A percentile compares a stretch with the other conserved stretches of the same genome.
These are phyloP conservation scores for Elephas maximus DNA, from an alignment of 2,113 vertebrate genomes.

Conservation along the genomic window DNA sequence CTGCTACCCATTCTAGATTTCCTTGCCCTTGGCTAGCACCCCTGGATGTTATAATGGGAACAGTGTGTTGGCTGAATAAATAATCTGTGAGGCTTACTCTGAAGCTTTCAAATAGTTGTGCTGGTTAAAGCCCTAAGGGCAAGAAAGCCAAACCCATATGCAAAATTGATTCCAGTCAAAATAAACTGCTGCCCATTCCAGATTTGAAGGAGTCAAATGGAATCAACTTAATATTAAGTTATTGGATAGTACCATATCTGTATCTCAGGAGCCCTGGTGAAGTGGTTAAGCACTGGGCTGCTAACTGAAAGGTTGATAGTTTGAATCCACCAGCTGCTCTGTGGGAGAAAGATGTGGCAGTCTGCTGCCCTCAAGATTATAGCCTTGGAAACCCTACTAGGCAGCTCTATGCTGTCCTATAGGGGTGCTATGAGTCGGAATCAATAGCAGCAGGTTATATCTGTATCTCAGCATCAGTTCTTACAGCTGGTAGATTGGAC, in stretches of 20 bases:
- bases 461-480: not conserved
- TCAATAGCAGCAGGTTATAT: no score
- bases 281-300: no score
- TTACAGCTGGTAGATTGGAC: not conserved
- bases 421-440: no score
- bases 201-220: not conserved
- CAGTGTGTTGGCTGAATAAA: not conserved
- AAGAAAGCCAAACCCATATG: constrained; percentile 4
- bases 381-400: no score
- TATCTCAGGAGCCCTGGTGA: no score
- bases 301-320: no score
- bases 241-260: no score
- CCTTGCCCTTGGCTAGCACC: not conserved
- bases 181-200: not conserved
- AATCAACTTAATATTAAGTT: not conserved
- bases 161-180: not conserved
- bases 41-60: not conserved
- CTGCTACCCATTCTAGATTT: not conserved
- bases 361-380: no score
- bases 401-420: no score
- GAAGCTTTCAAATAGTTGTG: not conserved
- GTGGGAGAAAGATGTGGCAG: no score
- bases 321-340: no score
- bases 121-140: not conserved
- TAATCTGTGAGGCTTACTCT: not conserved